Evolutionary conservation across 2,888 invertebrate genomes (phyloP), one percentile per base, ranked within the genome.

Genomic region (Adelphocoris suturalis): DNA sequence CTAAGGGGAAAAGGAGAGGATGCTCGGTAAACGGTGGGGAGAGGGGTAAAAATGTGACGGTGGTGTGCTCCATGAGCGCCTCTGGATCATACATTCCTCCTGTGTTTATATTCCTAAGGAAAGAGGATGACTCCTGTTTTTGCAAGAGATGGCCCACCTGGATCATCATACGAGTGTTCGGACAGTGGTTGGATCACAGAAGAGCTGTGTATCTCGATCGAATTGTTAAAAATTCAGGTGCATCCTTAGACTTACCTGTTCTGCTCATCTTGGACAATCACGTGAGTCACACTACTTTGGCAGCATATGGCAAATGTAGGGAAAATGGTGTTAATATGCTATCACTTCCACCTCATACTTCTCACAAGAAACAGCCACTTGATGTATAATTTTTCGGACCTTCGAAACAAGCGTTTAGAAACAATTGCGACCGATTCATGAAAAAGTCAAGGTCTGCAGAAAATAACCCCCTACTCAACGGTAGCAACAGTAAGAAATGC

Each of bases 31-130:
- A 48, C 4, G 52, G 52, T 84, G 55, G 23, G 84, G 52, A 55
- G 52, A 55, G 28, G 84, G 84, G 9, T 12, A 91, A n/a, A 92
- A 91, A 93, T 76, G 93, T 94, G 2, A 94, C 94, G 2, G 90
- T 93, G 19, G 81, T 93, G 80, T 94, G 93, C 92, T 92, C 93
- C n/a, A 93, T 94, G 92, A 94, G 92, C 92, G 93, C 93, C 91
- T 92, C 93, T 76, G 93, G 94, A 13, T 84, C 90, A n/a, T 94
- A 91, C 91, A 92, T 94, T 46, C 94, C 94, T 7, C 94, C 94
- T 5, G 93, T 94, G 93, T 94, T 94, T 91, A 94, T 94, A 82
- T 94, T 93, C 90, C 93, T 93, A 0, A 89, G 93, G 37, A n/a
- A 93, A 94, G 91, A 93, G 93, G 90, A 92, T 93, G 93, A 93